Conservation (phyloP, 2,113 vertebrate species). For the Chrysemys picta region DNA sequence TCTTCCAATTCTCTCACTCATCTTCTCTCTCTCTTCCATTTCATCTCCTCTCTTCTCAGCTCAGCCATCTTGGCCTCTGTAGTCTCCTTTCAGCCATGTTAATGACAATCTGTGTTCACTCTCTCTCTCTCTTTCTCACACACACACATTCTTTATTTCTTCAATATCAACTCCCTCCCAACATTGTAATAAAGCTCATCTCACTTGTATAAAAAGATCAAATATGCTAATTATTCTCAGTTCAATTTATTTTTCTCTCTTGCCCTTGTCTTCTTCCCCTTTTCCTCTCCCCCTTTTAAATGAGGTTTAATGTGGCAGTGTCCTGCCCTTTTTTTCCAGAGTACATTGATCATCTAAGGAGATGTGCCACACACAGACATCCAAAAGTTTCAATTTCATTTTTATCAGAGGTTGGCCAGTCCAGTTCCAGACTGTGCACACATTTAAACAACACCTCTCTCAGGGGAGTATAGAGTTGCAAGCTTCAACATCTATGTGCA, state of each 20-base stretch:
- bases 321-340: conserved; percentile 56
- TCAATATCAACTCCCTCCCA: conserved; percentile 34
- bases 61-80: conserved; percentile 3
- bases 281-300: conserved; percentile 49
- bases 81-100: neutral
- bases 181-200: conserved; percentile 36
- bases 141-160: conserved; percentile 42
- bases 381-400: conserved; percentile 80
- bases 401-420: conserved; percentile 78
- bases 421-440: conserved; percentile 73
- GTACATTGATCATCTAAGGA: conserved; percentile 73
- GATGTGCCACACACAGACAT: conserved; percentile 64
- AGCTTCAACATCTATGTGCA: conserved; percentile 82
- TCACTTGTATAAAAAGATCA: conserved; percentile 59
- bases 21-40: conserved; percentile 36
- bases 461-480: conserved; percentile 74
- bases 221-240: conserved; percentile 43
- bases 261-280: neutral
- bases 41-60: neutral
- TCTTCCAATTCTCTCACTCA: neutral
- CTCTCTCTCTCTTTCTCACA: neutral
- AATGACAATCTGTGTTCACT: neutral
- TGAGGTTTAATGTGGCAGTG: conserved; percentile 17
- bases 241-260: conserved; percentile 41
- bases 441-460: conserved; percentile 74